Evolutionary conservation across 2,113 vertebrate genomes (phyloP).

Genomic region (Microtus montanus): DNA sequence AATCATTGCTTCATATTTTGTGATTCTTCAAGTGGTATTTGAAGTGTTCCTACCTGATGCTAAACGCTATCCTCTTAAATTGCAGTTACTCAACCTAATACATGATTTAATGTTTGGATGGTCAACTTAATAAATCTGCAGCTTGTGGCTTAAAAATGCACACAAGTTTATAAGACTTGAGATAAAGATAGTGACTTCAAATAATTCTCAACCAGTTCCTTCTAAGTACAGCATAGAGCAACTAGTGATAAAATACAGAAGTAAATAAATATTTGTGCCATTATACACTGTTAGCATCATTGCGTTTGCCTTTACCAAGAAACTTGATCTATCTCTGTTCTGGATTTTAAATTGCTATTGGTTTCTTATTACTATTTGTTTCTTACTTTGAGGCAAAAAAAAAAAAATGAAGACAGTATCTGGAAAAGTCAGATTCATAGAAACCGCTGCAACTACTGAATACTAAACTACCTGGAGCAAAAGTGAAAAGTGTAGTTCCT

Average conservation of each 20-base stretch:
- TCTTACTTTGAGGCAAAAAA: background rate
- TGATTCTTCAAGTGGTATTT: background rate
- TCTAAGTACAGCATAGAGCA: background rate
- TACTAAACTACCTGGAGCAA: background rate
- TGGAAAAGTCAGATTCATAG: slow-evolving; percentile 1
- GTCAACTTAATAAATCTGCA: background rate
- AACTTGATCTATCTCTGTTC: background rate
- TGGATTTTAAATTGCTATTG: background rate
- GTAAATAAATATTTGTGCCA: background rate
- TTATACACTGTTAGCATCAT: background rate
- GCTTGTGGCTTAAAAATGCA: background rate
- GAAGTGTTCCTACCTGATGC: background rate
- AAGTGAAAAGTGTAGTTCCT: background rate
- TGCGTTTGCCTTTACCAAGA: slow-evolving; percentile 27
- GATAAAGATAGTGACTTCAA: slow-evolving; percentile 33
- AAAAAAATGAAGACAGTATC: background rate
- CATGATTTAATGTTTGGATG: background rate
- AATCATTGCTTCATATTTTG: background rate
- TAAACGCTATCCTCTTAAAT: background rate
- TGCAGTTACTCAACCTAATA: background rate
- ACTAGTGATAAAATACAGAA: background rate
- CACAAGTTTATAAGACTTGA: slow-evolving; percentile 5
- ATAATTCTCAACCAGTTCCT: background rate
- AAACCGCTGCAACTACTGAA: background rate
- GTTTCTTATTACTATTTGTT: background rate